phyloP scores from a whole-genome alignment of 2,113 vertebrate species.

The Podarcis cretensis region DNA sequence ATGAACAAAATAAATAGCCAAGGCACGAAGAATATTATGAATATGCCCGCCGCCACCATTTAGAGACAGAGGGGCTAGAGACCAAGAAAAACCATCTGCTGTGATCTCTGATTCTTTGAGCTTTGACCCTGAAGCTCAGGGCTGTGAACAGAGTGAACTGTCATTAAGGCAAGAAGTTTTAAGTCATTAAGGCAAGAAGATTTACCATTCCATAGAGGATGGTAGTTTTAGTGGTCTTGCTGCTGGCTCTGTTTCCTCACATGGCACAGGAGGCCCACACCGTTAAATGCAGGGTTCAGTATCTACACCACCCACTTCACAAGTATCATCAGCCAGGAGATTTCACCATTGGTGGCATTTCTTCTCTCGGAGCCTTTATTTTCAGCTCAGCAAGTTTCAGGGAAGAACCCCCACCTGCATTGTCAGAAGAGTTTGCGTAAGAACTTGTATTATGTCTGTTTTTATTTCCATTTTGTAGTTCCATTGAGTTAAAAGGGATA shows the following conservation, averaged over 20 bases:
- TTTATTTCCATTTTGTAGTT: neutral
- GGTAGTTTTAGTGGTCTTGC: neutral
- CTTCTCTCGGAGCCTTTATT: neutral
- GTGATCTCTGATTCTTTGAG: neutral
- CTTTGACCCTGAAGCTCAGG: too few species aligned
- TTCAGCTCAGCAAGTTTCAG: neutral
- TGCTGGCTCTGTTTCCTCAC: neutral
- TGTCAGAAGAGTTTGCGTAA: neutral
- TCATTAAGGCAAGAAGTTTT: too few species aligned
- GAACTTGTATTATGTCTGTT: neutral
- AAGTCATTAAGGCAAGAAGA: neutral
- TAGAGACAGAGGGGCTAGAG: neutral
- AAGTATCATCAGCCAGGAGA: neutral
- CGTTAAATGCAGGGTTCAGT: neutral
- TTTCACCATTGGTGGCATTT: neutral
- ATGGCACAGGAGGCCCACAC: too few species aligned
- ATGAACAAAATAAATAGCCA: neutral
- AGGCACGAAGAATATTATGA: neutral
- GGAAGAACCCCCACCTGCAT: neutral
- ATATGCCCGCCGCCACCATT: too few species aligned
- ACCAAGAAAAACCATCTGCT: neutral
- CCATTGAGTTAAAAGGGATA: too few species aligned
- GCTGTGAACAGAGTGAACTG: too few species aligned
- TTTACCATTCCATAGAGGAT: neutral
- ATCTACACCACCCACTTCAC: neutral